Percentiles rank a stretch among this genome's conserved stretches.
Conservation (phyloP, 2,113 vertebrate species). For the Brienomyrus brachyistius region DNA sequence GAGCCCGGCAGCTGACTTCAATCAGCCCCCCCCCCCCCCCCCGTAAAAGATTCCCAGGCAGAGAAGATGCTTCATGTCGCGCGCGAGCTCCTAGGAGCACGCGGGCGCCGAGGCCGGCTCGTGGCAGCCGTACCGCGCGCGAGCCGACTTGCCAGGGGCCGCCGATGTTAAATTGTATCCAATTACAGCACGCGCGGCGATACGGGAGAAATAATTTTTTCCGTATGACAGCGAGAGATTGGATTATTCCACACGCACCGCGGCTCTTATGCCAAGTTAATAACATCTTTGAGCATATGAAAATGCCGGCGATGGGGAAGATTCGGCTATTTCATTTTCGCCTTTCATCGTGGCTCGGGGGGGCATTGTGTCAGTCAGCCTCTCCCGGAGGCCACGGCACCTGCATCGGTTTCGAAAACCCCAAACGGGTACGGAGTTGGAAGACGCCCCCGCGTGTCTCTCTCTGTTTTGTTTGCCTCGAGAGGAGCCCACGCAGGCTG, state of each 20-base stretch:
- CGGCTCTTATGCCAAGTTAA: slow-evolving; percentile 32
- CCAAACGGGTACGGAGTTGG: neutral
- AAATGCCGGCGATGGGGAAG: slow-evolving; percentile 26
- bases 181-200: slow-evolving; percentile 58
- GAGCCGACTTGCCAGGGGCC: slow-evolving; percentile 55
- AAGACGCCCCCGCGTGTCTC: neutral
- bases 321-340: slow-evolving; percentile 27
- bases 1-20: neutral
- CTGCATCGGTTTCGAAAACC: neutral
- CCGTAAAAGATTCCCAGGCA: slow-evolving; percentile 29
- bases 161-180: slow-evolving; percentile 66
- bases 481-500: neutral
- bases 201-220: slow-evolving; percentile 54
- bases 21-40: slow-evolving; percentile 42
- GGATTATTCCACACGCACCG: slow-evolving; percentile 28
- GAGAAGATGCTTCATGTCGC: slow-evolving; percentile 28
- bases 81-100: slow-evolving; percentile 50
- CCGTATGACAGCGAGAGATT: slow-evolving; percentile 55
- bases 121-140: slow-evolving; percentile 53
- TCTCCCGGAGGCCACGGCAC: neutral
- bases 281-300: slow-evolving; percentile 29
- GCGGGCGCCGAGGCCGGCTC: slow-evolving; percentile 51
- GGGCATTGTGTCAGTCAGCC: neutral
- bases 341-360: slow-evolving; percentile 28
- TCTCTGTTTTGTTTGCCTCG: neutral